Evolutionary conservation across 2,113 vertebrate species (phyloP).

Genomic region (Caracal caracal): DNA sequence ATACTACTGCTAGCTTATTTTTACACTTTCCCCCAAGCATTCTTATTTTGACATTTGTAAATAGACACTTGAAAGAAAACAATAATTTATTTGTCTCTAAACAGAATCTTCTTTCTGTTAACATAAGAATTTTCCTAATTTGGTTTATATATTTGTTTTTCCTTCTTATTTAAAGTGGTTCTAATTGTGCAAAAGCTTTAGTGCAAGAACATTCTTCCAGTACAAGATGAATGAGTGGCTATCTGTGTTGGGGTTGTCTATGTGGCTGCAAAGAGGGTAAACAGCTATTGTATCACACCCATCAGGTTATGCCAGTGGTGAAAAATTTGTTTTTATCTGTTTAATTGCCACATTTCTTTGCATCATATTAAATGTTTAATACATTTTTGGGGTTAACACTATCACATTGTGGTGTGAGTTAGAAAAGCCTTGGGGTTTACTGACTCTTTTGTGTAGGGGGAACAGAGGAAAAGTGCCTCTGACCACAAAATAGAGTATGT

Average conservation of each 20-base stretch:
- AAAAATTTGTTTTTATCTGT: neutral
- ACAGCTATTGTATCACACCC: neutral
- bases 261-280: neutral
- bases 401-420: neutral
- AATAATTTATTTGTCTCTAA: neutral
- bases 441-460: accelerated
- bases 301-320: neutral
- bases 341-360: neutral
- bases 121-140: neutral
- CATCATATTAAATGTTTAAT: neutral
- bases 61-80: neutral
- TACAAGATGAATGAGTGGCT: neutral
- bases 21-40: neutral
- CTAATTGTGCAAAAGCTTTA: neutral
- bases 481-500: neutral
- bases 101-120: neutral
- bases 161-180: neutral
- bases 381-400: neutral
- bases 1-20: neutral
- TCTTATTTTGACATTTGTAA: neutral
- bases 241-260: neutral
- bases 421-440: neutral
- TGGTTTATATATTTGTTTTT: neutral
- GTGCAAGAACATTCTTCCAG: neutral
- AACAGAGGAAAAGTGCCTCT: neutral